Conservation (phyloP, 2,888 invertebrate genomes). For the Clusia tigrina region DNA sequence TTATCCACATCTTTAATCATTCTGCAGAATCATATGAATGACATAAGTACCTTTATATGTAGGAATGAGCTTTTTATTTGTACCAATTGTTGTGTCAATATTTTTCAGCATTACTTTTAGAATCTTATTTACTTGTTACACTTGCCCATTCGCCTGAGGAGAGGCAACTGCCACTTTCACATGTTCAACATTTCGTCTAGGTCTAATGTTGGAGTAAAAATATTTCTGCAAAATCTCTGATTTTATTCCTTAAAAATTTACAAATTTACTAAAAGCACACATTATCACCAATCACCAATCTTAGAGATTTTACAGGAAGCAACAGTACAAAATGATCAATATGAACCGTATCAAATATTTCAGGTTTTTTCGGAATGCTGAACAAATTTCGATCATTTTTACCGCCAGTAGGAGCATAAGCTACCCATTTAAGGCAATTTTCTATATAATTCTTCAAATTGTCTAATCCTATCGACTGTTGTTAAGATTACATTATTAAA, state of each 20-base stretch:
- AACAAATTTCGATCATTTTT: background rate
- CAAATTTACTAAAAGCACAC: constrained; percentile 14
- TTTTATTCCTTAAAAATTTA: background rate
- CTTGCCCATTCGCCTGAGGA: constrained; percentile 21
- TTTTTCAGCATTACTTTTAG: constrained; percentile 18
- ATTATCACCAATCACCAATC: background rate
- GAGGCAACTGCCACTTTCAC: constrained; percentile 16
- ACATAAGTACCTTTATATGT: constrained; percentile 9
- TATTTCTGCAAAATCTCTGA: background rate
- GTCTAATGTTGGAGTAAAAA: background rate
- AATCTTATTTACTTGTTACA: constrained; percentile 17
- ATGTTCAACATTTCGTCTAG: constrained; percentile 17
- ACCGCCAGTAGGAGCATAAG: background rate
- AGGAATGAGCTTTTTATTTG: constrained; percentile 7
- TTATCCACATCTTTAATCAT: constrained; percentile 19
- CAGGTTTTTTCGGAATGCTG: background rate
- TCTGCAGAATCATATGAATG: background rate
- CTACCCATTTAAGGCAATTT: background rate
- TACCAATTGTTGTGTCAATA: background rate
- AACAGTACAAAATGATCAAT: constrained; percentile 5
- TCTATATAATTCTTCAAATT: too few relatives aligned
- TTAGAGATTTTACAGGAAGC: background rate
- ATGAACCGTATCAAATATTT: background rate
- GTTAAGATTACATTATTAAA: too few relatives aligned
- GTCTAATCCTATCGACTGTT: too few relatives aligned